Percentiles rank a stretch among this genome's conserved stretches.
These are phyloP conservation scores for Hydraecia micacea DNA, from an alignment of 2,888 invertebrate species.

Conservation along the genomic window DNA sequence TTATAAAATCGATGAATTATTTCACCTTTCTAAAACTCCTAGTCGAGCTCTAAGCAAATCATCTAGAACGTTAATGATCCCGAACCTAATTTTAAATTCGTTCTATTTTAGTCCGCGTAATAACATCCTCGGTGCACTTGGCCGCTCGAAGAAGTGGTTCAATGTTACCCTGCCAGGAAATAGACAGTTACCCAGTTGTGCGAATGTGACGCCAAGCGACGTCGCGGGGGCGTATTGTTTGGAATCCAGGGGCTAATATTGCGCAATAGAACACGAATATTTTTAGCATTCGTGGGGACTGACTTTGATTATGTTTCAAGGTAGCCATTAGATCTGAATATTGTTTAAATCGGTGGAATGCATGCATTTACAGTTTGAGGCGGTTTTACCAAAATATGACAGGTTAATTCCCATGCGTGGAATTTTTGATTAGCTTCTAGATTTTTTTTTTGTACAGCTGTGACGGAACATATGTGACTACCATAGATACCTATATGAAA, in stretches of 20 bases:
- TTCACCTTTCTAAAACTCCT: not conserved
- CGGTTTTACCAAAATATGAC: constrained; percentile 16
- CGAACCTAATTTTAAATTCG: constrained; percentile 62
- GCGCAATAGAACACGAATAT: constrained; percentile 52
- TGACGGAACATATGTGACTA: not conserved
- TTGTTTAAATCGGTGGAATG: constrained; percentile 9
- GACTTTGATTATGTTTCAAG: constrained; percentile 48
- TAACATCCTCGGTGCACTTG: constrained; percentile 88
- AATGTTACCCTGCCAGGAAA: constrained; percentile 88
- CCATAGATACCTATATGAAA: too few species aligned
- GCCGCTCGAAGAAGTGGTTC: constrained; percentile 86
- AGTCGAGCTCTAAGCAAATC: not conserved
- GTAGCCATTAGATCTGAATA: constrained; percentile 32
- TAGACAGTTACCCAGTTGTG: constrained; percentile 85
- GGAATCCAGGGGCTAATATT: constrained; percentile 56
- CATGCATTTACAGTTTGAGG: not conserved
- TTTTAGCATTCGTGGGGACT: constrained; percentile 53
- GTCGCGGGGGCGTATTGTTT: constrained; percentile 64
- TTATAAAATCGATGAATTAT: not conserved
- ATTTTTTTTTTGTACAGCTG: not conserved
- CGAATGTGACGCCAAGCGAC: constrained; percentile 76
- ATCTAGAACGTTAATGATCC: constrained; percentile 24
- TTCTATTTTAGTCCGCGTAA: constrained; percentile 83
- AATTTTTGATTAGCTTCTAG: not conserved
- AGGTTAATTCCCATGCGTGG: constrained; percentile 4